Evolutionary conservation across 2,888 invertebrate species (phyloP).

Genomic region (Coleophora flavipennella): DNA sequence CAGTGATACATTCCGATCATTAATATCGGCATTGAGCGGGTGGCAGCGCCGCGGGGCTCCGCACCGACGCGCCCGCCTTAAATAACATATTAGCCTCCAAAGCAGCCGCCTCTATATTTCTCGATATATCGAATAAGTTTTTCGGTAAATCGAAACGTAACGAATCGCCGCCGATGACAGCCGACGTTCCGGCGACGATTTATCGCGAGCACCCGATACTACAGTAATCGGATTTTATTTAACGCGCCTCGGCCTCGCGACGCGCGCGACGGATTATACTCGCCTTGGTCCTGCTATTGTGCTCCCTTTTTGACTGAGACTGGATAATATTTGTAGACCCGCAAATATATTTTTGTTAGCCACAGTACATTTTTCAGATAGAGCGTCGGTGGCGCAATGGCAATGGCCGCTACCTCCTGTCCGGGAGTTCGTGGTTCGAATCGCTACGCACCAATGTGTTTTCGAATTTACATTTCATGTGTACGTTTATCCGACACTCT

Average conservation of each 20-base stretch:
- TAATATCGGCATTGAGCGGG: slow-evolving; percentile 59
- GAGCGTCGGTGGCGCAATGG: too few species aligned
- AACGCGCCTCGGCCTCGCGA: slow-evolving; percentile 18
- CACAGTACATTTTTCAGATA: too few species aligned
- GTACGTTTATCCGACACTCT: too few species aligned
- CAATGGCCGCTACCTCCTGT: too few species aligned
- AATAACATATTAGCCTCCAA: slow-evolving; percentile 64
- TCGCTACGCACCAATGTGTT: too few species aligned
- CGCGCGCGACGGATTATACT: slow-evolving; percentile 6
- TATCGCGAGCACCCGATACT: slow-evolving; percentile 57
- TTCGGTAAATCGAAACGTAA: slow-evolving; percentile 59
- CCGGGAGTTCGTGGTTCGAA: too few species aligned
- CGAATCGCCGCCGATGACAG: slow-evolving; percentile 60
- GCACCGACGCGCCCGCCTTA: slow-evolving; percentile 36
- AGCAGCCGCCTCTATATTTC: slow-evolving; percentile 60
- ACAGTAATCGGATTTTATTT: slow-evolving; percentile 54
- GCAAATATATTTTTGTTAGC: not conserved
- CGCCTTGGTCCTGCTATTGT: slow-evolving; percentile 14
- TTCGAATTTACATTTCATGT: too few species aligned
- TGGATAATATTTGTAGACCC: too few species aligned
- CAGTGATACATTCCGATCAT: slow-evolving; percentile 52
- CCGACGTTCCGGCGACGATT: slow-evolving; percentile 41
- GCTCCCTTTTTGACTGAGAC: not conserved
- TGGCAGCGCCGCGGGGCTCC: slow-evolving; percentile 59
- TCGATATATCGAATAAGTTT: slow-evolving; percentile 42